Conservation (phyloP, 2,888 invertebrate species). For the Caenorhabditis becei region DNA sequence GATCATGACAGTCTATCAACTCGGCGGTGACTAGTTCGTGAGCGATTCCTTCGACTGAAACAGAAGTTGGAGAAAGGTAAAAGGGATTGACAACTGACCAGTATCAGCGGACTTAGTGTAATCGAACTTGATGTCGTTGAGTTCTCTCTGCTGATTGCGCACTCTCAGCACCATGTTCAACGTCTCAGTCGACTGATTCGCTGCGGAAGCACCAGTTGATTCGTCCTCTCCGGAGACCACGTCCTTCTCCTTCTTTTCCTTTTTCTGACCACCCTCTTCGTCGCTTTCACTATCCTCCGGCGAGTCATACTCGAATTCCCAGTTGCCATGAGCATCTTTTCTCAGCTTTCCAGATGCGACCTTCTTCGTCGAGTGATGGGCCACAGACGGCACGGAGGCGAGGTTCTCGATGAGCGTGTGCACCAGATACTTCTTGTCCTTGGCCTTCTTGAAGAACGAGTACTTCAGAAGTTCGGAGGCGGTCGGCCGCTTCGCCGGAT, state of each 20-base stretch:
- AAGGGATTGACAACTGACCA: conserved; percentile 37
- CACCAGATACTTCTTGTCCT: conserved; percentile 77
- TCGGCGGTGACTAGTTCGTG: conserved; percentile 89
- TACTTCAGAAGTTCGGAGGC: conserved; percentile 96
- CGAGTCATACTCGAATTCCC: conserved; percentile 81
- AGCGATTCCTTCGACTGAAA: conserved; percentile 82
- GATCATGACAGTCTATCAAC: conserved; percentile 92
- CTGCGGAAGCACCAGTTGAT: conserved; percentile 11
- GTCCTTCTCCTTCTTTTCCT: conserved; percentile 7
- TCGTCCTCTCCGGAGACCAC: neutral
- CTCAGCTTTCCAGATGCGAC: conserved; percentile 80
- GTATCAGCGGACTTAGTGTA: conserved; percentile 85
- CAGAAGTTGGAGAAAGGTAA: neutral
- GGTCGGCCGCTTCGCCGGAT: conserved; percentile 86
- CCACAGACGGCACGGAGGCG: conserved; percentile 73
- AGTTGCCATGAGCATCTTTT: conserved; percentile 81
- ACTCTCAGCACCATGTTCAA: conserved; percentile 79
- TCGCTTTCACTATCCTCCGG: conserved; percentile 69
- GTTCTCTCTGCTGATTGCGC: conserved; percentile 89
- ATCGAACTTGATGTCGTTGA: conserved; percentile 98
- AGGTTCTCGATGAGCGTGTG: conserved; percentile 81
- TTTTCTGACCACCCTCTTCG: conserved; percentile 32
- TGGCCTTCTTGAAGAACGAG: conserved; percentile 97
- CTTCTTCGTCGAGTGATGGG: conserved; percentile 69
- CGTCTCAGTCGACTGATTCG: conserved; percentile 46